Percentiles rank a stretch among this genome's conserved stretches.
Conservation (phyloP, 1,140 invertebrate genomes). For the Pomacea maculata region DNA sequence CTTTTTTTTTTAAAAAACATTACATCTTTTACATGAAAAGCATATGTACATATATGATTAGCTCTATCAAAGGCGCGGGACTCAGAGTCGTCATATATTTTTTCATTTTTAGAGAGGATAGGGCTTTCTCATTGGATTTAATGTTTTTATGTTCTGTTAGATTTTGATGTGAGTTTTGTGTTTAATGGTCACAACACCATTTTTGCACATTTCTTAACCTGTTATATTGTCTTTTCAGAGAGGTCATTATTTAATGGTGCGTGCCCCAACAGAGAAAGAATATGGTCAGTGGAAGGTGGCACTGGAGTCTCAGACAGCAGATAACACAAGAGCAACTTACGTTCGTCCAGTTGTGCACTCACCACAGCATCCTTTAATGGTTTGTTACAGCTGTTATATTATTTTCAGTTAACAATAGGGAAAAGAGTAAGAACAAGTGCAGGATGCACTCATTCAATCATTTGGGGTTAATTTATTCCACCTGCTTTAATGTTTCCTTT, state of each 20-base stretch:
- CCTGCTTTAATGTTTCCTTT: too few relatives aligned
- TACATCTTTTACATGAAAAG: too few relatives aligned
- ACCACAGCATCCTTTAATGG: slow-evolving; percentile 63
- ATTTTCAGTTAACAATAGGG: too few relatives aligned
- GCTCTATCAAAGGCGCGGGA: too few relatives aligned
- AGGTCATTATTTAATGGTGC: slow-evolving; percentile 70
- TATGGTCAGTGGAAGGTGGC: slow-evolving; percentile 69
- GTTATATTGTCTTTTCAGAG: slow-evolving; percentile 59
- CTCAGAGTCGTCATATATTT: too few relatives aligned
- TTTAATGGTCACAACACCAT: not conserved
- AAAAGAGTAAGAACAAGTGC: too few relatives aligned
- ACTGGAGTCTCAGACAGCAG: slow-evolving; percentile 69
- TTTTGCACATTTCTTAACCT: not conserved
- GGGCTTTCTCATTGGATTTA: not conserved
- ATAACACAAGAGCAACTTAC: slow-evolving; percentile 69
- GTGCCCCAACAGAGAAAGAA: slow-evolving; percentile 67
- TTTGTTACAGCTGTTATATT: slow-evolving; percentile 28
- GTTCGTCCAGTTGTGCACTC: slow-evolving; percentile 66
- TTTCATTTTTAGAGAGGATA: too few relatives aligned
- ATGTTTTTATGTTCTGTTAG: not conserved
- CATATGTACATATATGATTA: too few relatives aligned
- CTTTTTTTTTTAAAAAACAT: too few relatives aligned
- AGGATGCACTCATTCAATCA: too few relatives aligned
- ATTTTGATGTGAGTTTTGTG: not conserved
- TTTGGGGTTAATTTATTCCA: too few relatives aligned